These are phyloP conservation scores for Microcebus ravelobensis DNA, from an alignment of 2,113 vertebrate genomes.

Conservation along the genomic window DNA sequence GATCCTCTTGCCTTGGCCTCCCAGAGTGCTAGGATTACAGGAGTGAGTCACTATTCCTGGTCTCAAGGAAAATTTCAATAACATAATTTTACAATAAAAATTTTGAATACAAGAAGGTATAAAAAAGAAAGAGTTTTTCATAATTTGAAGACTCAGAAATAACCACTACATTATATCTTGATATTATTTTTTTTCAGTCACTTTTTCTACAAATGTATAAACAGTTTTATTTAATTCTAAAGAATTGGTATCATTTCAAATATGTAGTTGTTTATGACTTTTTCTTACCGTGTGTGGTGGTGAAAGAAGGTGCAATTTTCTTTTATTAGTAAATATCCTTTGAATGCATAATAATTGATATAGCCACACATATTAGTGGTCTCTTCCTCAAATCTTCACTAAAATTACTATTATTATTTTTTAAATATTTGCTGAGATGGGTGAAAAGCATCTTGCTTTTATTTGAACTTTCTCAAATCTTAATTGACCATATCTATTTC, in stretches of 20 bases:
- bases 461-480: background rate
- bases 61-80: background rate
- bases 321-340: background rate
- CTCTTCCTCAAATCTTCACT: background rate
- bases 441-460: background rate
- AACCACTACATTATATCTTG: background rate
- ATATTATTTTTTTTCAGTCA: background rate
- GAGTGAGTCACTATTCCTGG: background rate
- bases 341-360: background rate
- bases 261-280: background rate
- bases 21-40: background rate
- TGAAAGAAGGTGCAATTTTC: background rate
- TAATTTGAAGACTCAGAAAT: conserved; percentile 13
- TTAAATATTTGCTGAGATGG: background rate
- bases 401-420: background rate
- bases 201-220: background rate
- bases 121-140: background rate
- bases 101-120: background rate
- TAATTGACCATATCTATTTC: background rate
- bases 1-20: background rate
- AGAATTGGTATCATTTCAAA: background rate
- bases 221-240: background rate
- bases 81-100: background rate
- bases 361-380: background rate
- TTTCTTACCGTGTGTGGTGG: background rate